Evolutionary conservation across 2,888 invertebrate species (phyloP).

Genomic region (Cephus rjabovi): DNA sequence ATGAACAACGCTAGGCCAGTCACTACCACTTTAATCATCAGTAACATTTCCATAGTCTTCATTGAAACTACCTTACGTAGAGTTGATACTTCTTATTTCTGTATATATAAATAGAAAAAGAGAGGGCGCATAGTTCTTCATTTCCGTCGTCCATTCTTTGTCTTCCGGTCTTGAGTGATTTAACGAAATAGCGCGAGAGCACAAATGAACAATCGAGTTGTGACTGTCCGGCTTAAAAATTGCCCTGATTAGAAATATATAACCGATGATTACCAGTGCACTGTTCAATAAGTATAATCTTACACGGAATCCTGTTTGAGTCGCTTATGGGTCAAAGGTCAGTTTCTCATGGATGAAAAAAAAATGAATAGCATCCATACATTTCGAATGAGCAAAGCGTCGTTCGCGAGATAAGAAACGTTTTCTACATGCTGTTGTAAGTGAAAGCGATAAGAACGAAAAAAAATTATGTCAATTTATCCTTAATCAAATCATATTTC

Average conservation of each 20-base stretch:
- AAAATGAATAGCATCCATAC: background rate
- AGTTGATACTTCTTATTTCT: background rate
- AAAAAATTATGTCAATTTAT: constrained; percentile 45
- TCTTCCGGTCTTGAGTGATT: constrained; percentile 39
- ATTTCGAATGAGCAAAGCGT: background rate
- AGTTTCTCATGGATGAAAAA: background rate
- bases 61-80: background rate
- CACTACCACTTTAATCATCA: background rate
- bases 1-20: background rate
- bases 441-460: background rate
- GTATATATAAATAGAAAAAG: background rate
- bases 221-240: background rate
- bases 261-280: background rate
- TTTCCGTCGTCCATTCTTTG: constrained; percentile 43
- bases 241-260: background rate
- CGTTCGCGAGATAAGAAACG: background rate
- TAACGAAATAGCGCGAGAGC: background rate
- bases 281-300: background rate
- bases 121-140: background rate
- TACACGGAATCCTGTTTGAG: background rate
- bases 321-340: background rate
- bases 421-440: background rate
- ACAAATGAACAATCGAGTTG: background rate
- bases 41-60: background rate
- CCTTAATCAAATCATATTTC: constrained; percentile 47